Evolutionary conservation across 1,140 invertebrate genomes (phyloP), one percentile per base, ranked within the genome.

Genomic region (Cyclina sinensis): DNA sequence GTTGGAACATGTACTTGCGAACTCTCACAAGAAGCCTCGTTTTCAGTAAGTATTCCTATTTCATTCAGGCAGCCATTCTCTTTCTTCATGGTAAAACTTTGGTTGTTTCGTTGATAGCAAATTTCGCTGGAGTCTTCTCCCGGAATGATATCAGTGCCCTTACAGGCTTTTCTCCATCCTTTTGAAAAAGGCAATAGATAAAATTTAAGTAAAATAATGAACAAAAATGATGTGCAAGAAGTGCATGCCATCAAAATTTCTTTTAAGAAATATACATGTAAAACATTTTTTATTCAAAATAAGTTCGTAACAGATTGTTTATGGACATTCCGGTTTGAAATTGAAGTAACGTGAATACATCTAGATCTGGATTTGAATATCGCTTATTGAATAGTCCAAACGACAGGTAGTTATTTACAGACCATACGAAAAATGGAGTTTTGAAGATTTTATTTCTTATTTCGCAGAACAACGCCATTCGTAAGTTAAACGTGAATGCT

Each of bases 1-100:
- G 65, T 81, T 18, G 62, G 35, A 43, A 84, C 37, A n/a, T n/a
- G n/a, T n/a, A n/a, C n/a, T 27, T 78, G 27, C 14, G 51, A 14
- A 39, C 11, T 16, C 0, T 79, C 73, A 35, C 70, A 54, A 7
- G 39, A 21, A 16, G 82, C 65, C 37, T 68, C 24, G 24, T 46
- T 46, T 43, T 21, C 16, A 1, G 37, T 0, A 24, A 27, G 21
- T 24, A 21, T 24, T 21, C 76, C 48, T 24, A 59, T 79, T 35
- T 79, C 46, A 14, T 32, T 54, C 18, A 37, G 16, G 12, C 35
- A 43, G 5, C 48, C 76, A 21, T 2, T 30, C 12, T 79, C 35
- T 48, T 79, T 79, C 27, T 39, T 79, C 46, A 57, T 37, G 0
- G 30, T 46, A n/a, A 46, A 48, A 11, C 21, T 24, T 3, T 74